Evolutionary conservation across 2,888 invertebrate genomes (phyloP).

Genomic region (Hydriomena furcata): DNA sequence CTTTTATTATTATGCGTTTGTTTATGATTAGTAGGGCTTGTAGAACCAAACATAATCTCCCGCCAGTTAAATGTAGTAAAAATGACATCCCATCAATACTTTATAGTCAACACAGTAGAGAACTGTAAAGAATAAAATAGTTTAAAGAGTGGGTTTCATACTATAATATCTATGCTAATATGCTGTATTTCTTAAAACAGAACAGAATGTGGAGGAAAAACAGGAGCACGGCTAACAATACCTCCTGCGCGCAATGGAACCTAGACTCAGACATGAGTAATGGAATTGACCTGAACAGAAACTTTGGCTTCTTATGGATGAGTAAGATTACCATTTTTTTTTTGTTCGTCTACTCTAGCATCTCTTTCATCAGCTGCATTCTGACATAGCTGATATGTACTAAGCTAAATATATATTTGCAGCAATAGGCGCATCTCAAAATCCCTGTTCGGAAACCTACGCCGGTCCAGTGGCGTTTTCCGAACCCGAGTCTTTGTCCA

Average conservation of each 20-base stretch:
- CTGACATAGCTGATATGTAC: no score
- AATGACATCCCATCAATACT: no score
- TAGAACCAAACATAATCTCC: no score
- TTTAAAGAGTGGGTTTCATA: no score
- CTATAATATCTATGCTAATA: not conserved
- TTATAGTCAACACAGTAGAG: no score
- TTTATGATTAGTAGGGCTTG: no score
- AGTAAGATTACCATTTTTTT: conserved; percentile 49
- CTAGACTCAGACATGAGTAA: conserved; percentile 59
- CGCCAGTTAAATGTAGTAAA: no score
- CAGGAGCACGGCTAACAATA: conserved; percentile 49
- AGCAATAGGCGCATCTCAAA: conserved; percentile 66
- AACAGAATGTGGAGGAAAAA: conserved; percentile 89
- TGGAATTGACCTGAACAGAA: conserved; percentile 70
- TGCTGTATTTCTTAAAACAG: conserved; percentile 55
- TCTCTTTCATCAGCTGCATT: no score
- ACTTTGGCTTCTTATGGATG: conserved; percentile 67
- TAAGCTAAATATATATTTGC: conserved; percentile 19
- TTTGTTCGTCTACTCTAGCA: no score
- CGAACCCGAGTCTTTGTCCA: conserved; percentile 78
- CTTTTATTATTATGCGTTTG: no score
- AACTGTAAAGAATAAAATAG: no score
- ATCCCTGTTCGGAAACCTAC: conserved; percentile 78
- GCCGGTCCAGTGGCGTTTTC: conserved; percentile 80
- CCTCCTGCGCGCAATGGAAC: conserved; percentile 45